These are phyloP conservation scores for Cephus runcator DNA, from an alignment of 2,888 invertebrate genomes.

Conservation along the genomic window DNA sequence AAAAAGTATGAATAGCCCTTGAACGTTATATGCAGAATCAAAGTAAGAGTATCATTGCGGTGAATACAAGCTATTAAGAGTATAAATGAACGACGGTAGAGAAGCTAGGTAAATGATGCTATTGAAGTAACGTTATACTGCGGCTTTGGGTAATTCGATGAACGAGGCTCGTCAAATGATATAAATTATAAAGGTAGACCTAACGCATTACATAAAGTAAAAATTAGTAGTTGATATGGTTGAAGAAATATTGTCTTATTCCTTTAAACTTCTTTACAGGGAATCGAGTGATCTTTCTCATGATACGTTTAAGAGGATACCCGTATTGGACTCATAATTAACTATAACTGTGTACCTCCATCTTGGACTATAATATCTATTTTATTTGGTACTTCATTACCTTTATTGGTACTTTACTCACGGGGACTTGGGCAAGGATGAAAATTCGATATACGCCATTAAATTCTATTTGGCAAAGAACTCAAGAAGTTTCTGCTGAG, in stretches of 20 bases:
- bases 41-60: background rate
- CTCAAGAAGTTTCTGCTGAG: background rate
- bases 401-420: background rate
- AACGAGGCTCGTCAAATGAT: background rate
- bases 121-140: background rate
- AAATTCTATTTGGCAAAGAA: background rate
- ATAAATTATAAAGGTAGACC: background rate
- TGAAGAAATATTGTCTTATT: background rate
- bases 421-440: background rate
- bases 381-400: slow-evolving; percentile 7
- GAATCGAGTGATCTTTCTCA: background rate
- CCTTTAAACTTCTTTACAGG: background rate
- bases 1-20: background rate
- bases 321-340: background rate
- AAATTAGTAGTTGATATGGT: background rate
- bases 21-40: background rate
- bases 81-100: background rate
- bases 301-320: background rate
- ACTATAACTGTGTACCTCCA: background rate
- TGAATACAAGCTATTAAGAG: background rate
- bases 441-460: background rate
- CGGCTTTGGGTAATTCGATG: background rate
- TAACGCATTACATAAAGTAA: background rate
- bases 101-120: background rate
- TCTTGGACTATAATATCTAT: background rate